Conservation (phyloP, 1,140 invertebrate species). For the Cotesia vestalis region DNA sequence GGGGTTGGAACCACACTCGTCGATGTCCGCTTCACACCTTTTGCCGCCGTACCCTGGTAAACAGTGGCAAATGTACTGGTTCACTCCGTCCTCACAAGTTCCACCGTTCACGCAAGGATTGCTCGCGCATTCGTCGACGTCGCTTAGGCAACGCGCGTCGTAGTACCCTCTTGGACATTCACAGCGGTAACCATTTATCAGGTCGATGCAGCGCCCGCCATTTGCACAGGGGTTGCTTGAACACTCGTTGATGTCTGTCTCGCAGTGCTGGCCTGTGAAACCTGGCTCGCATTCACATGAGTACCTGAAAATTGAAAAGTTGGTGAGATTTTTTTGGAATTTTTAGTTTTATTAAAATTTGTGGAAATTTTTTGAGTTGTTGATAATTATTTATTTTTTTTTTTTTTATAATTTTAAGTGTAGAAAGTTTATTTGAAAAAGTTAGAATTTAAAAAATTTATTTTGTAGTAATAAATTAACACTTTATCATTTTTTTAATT, state of each 20-base stretch:
- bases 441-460: no score
- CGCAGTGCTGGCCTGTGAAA: slow-evolving; percentile 88
- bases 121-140: slow-evolving; percentile 92
- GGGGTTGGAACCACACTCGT: slow-evolving; percentile 92
- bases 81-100: slow-evolving; percentile 89
- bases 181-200: slow-evolving; percentile 86
- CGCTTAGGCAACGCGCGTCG: slow-evolving; percentile 86
- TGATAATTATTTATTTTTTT: no score
- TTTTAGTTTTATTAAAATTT: background rate
- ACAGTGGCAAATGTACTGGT: slow-evolving; percentile 92
- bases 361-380: no score
- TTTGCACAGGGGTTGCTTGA: slow-evolving; percentile 90
- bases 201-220: slow-evolving; percentile 87
- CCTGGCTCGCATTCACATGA: slow-evolving; percentile 88
- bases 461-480: no score
- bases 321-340: background rate
- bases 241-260: slow-evolving; percentile 94
- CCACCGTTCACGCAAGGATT: slow-evolving; percentile 87
- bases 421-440: no score
- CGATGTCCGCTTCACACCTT: slow-evolving; percentile 87
- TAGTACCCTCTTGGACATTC: slow-evolving; percentile 91
- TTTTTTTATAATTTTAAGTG: no score
- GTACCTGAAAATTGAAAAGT: slow-evolving; percentile 69
- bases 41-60: slow-evolving; percentile 83
- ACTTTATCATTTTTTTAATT: no score